Base-by-base conservation (phyloP, 2,888 invertebrate species). In the Rotaria macrura region DNA sequence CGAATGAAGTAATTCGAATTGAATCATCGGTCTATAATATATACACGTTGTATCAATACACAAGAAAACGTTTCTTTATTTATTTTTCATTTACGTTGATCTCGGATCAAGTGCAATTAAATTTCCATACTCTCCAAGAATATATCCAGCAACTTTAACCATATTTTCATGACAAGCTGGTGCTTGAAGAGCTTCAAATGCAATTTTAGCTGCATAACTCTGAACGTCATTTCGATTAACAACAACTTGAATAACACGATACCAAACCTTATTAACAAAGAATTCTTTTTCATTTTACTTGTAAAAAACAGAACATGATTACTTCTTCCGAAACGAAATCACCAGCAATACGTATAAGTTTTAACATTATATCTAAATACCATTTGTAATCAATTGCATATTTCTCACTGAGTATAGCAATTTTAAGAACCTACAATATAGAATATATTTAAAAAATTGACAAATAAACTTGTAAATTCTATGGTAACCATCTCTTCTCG, bases 101-200 rank as follows among this genome's bases (percentile, higher is more conserved):
- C 87, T 74, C 40, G 96, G 95, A 91, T 99, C 99, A 29, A 99
- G 99, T 88, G 99, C 99, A 90, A 99, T 99, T 87, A 99, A 93
- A 92, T 99, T 99, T 85, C 99, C 99, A 92, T 99, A 99, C 92
- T 99, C 98, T 87, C 99, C 99, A 87, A 99, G 93, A 89, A 99
- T 98, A 89, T 99, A 99, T 85, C 98, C 99, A 87, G 98, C 98
- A 85, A 99, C 99, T 93, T 99, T 99, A 2, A 99, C 98, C 99
- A 99, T 99, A 91, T 99, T 99, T 92, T 99, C 99, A 91, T 99
- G 99, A 90, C 99, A 99, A 47, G 99, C 98, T 38, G 98, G 97
- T 54, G 97, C 97, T 92, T 99, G 97, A 85, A 98, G 92, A 86
- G 97, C 97, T 93, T 94, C 89, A 40, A 89, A 87, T 34, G 83